Conservation (phyloP, 2,888 invertebrate genomes). For the Coecobrya sp. region DNA sequence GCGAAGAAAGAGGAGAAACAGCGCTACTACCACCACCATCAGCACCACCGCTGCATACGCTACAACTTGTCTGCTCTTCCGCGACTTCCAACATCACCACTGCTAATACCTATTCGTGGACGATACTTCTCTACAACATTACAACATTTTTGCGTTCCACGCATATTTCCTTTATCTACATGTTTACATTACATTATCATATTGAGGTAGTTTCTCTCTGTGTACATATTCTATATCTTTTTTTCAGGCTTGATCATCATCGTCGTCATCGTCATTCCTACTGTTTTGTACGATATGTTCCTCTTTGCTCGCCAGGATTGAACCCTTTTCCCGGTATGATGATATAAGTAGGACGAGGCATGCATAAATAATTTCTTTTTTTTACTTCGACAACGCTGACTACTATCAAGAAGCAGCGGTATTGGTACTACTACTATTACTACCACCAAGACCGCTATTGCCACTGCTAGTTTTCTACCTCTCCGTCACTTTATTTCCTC, state of each 20-base stretch:
- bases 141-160: constrained; percentile 50
- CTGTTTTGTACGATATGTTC: constrained; percentile 27
- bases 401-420: constrained; percentile 25
- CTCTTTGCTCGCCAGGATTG: constrained; percentile 39
- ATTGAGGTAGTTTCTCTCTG: neutral
- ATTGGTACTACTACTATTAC: neutral
- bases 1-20: neutral
- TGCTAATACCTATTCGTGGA: constrained; percentile 26
- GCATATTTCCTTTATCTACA: constrained; percentile 27
- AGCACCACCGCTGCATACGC: neutral
- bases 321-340: constrained; percentile 46
- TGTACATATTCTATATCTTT: constrained; percentile 28
- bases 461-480: constrained; percentile 34
- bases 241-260: constrained; percentile 1
- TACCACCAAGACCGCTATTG: neutral
- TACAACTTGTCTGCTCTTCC: neutral
- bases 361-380: constrained; percentile 80
- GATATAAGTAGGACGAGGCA: constrained; percentile 80
- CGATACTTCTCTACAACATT: constrained; percentile 29
- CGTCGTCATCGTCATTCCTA: neutral
- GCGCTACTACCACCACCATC: neutral
- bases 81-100: neutral
- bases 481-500: constrained; percentile 17
- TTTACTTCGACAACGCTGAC: constrained; percentile 22
- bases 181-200: constrained; percentile 41